phyloP scores from a whole-genome alignment of 2,888 invertebrate species.

The Spodoptera exigua region DNA sequence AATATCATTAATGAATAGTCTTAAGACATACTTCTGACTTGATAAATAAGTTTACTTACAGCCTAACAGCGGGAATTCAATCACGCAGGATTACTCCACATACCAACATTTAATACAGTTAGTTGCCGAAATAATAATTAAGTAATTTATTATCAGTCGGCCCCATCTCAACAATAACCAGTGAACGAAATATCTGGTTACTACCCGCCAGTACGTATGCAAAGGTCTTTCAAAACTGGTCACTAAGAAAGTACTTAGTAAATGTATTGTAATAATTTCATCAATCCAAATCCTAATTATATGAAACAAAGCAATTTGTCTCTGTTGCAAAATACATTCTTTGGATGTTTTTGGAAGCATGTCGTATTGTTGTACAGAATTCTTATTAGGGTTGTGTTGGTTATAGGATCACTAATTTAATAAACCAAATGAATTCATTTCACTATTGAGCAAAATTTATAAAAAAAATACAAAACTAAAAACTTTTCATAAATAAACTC shows the following conservation, averaged over 20 bases:
- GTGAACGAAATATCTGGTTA: constrained; percentile 53
- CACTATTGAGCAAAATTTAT: too few relatives aligned
- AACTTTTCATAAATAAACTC: neutral
- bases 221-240: constrained; percentile 62
- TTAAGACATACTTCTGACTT: too few relatives aligned
- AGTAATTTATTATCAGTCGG: constrained; percentile 78
- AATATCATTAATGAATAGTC: too few relatives aligned
- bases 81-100: constrained; percentile 54
- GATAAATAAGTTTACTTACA: constrained; percentile 23
- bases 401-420: too few relatives aligned
- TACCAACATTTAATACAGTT: constrained; percentile 63
- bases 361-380: too few relatives aligned
- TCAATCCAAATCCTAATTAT: constrained; percentile 45
- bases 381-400: too few relatives aligned
- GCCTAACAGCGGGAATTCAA: constrained; percentile 51
- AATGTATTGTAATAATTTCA: constrained; percentile 61
- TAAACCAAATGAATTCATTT: too few relatives aligned
- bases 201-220: constrained; percentile 18
- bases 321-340: too few relatives aligned
- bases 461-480: too few relatives aligned
- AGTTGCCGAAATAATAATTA: constrained; percentile 82
- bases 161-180: constrained; percentile 71
- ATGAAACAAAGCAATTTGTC: too few relatives aligned
- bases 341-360: too few relatives aligned
- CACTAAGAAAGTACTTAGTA: constrained; percentile 29